Base-by-base conservation (phyloP, 2,113 vertebrate species). In the Chunga burmeisteri region DNA sequence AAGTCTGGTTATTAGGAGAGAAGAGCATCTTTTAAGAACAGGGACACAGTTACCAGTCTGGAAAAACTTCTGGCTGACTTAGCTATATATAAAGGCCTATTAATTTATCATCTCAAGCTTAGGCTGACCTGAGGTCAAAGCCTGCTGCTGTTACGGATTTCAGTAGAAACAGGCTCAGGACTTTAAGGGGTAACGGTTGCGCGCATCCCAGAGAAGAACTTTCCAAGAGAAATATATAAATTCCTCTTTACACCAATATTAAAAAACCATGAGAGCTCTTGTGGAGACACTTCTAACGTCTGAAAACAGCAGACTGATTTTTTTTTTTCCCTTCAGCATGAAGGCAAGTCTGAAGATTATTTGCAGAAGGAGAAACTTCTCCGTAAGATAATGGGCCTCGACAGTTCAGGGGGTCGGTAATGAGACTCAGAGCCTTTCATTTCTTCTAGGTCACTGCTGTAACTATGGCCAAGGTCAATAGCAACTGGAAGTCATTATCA, bases 401-500 rank as follows among this genome's bases (percentile, higher is more conserved):
- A 89, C 74, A 94, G 81, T 78, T 95, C 82, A 81, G 53, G 47
- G 71, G 72, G 15, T 25, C 83, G 85, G 77, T 94, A 96, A 95
- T 67, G 89, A 96, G 81, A 65, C 79, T 80, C 46, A 40, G 84
- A 90, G 46, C 74, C 59, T 93, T 93, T 96, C 58, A 80, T 75
- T 95, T 77, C 92, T 84, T 87, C 79, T 27, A 90, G 96, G 95
- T 95, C 86, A 81, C 79, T 70, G 68, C 89, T 89, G 3, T 83
- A 95, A 95, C 77, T 81, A 85, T 44, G 58, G 82, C 66, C 82
- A 83, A 81, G 85, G 94, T 93, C 87, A 91, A 56, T 8, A 94
- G 85, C 81, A 78, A 92, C 86, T 91, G 92, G 65, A 90, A 96
- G 79, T 84, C 93, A 94, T 95, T 91, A 95, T 78, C 80, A 78